Percentiles rank a stretch among this genome's conserved stretches.
Evolutionary conservation across 1,140 invertebrate species (phyloP).

Genomic region (Dreissena polymorpha): DNA sequence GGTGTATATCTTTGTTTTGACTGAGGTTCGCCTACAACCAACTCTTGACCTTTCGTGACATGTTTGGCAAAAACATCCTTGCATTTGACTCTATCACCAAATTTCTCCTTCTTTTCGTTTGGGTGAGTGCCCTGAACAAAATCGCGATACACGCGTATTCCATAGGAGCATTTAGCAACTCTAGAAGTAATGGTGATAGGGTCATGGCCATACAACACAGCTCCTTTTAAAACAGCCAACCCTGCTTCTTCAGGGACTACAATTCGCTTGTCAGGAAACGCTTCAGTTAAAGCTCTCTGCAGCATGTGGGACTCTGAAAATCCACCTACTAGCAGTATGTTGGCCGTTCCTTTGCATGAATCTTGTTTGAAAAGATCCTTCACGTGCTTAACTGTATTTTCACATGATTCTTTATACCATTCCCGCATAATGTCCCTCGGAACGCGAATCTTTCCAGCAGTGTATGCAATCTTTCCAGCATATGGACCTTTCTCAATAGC

Average conservation of each 20-base stretch:
- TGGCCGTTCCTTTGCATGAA: constrained; percentile 10
- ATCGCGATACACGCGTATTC: constrained; percentile 31
- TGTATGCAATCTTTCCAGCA: background rate
- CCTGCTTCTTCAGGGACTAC: constrained; percentile 37
- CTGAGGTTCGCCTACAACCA: constrained; percentile 21
- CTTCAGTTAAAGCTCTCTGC: constrained; percentile 8
- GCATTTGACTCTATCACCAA: constrained; percentile 24
- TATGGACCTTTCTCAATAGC: constrained; percentile 9
- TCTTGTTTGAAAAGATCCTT: constrained; percentile 31
- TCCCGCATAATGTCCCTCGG: background rate
- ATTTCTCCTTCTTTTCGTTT: constrained; percentile 14
- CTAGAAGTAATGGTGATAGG: constrained; percentile 28
- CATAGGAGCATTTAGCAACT: constrained; percentile 44
- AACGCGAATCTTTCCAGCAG: constrained; percentile 15
- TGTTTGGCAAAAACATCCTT: constrained; percentile 40
- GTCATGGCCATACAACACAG: constrained; percentile 46
- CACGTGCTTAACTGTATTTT: constrained; percentile 2
- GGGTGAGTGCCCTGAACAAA: constrained; percentile 24
- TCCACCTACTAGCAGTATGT: constrained; percentile 42
- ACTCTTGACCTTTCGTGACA: constrained; percentile 29
- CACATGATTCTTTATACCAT: constrained; percentile 26
- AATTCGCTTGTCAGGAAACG: constrained; percentile 6
- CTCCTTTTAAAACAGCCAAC: constrained; percentile 46
- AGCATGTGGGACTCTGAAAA: constrained; percentile 42
- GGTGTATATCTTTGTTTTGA: constrained; percentile 24